Percentiles rank a stretch among this genome's conserved stretches.
These are phyloP conservation scores for Hippocampus abdominalis DNA, from an alignment of 2,113 vertebrate species.

Conservation along the genomic window DNA sequence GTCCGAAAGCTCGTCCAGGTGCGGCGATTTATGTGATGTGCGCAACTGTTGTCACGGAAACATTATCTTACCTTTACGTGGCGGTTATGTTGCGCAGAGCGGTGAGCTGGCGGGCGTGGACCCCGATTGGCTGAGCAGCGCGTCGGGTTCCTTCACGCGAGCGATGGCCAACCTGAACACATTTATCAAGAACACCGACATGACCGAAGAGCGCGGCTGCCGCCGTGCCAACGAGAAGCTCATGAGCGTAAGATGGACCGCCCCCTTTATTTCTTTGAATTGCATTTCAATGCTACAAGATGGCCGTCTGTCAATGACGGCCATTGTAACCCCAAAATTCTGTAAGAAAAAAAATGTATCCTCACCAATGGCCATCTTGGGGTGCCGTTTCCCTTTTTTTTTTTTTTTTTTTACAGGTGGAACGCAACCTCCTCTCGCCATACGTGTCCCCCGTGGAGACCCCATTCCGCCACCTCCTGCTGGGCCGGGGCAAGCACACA, in stretches of 20 bases:
- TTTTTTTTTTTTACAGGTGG: conserved; percentile 71
- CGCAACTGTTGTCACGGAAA: too few species aligned
- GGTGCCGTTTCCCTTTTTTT: too few species aligned
- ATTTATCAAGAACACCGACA: conserved; percentile 66
- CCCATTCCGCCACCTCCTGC: conserved; percentile 88
- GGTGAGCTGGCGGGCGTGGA: conserved; percentile 63
- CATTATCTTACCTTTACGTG: too few species aligned
- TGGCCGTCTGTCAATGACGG: too few species aligned
- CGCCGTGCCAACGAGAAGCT: conserved; percentile 84
- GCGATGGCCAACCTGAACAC: conserved; percentile 62
- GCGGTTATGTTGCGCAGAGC: conserved; percentile 16
- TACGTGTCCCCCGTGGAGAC: conserved; percentile 77
- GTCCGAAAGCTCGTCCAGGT: conserved; percentile 33
- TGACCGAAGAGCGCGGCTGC: conserved; percentile 66
- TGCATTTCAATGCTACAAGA: too few species aligned
- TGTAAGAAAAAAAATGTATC: too few species aligned
- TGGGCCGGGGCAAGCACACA: conserved; percentile 82
- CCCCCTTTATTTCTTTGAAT: too few species aligned
- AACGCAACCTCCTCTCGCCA: conserved; percentile 84
- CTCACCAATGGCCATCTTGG: too few species aligned
- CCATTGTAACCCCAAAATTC: too few species aligned
- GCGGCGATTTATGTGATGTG: not conserved
- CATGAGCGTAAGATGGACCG: conserved; percentile 76
- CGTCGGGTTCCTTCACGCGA: conserved; percentile 76
- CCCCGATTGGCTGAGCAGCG: conserved; percentile 75